Base-by-base conservation (phyloP, 1,140 invertebrate species). In the Zelostemma sp. region DNA sequence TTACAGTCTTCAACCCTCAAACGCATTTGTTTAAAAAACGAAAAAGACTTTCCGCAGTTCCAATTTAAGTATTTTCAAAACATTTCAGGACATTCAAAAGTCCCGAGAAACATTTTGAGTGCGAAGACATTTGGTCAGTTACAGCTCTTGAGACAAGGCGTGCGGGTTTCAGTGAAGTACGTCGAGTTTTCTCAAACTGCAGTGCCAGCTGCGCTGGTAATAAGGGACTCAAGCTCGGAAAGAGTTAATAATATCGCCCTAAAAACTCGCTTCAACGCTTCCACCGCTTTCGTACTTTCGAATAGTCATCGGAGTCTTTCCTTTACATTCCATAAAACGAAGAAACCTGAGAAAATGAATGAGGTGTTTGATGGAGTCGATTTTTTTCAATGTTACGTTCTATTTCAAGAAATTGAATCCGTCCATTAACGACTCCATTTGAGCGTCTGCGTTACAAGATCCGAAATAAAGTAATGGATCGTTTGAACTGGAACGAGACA, bases 181-280 rank as follows among this genome's bases (percentile, higher is more conserved):
- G 48, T 40, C 14, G 40, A 21, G n/a, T 54, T 54, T 57, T 19
- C 50, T 55, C 62, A 51, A 28, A 31, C 14, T 33, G 14, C 21
- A 19, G 17, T 56, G 48, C 48, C 54, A 64, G 48, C 61, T 57
- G 61, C 48, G 17, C 31, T 18, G 33, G 61, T 64, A 65, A 57
- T 65, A 58, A 58, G 55, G 43, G 43, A 41, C 21, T 43, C 9
- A 21, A 28, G 40, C 48, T 9, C 47, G 38, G 31, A 46, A 64
- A 57, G 46, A 63, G 35, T 47, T 50, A 56, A 63, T 63, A 57
- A 63, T 50, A 46, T 50, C 60, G 28, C 14, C 17, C 28, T 19
- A 46, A 28, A 43, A 57, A 63, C 50, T 56, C 53, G 14, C 38
- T 55, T 41, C 28, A 46, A 40, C 57, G 33, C 28, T 60, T 49